Conservation (phyloP, 2,888 invertebrate species). For the Temnothorax unifasciatus region DNA sequence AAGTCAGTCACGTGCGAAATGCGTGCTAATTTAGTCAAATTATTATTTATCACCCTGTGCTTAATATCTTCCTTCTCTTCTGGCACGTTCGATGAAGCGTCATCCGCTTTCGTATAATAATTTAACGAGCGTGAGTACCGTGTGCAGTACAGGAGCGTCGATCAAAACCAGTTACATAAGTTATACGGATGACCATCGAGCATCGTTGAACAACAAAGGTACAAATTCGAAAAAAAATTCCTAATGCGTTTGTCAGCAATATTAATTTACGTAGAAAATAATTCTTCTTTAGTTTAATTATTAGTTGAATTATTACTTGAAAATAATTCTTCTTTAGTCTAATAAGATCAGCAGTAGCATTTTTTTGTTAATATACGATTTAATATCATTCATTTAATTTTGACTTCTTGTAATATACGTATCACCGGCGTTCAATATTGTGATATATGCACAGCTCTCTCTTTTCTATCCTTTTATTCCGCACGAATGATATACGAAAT, state of each 20-base stretch:
- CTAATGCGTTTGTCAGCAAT: neutral
- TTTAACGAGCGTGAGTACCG: slow-evolving; percentile 48
- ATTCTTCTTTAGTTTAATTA: neutral
- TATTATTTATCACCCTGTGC: slow-evolving; percentile 17
- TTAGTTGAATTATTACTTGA: neutral
- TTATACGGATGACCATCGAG: slow-evolving; percentile 4
- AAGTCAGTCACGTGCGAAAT: neutral
- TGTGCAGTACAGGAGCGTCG: slow-evolving; percentile 3
- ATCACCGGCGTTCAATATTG: neutral
- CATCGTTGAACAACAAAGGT: neutral
- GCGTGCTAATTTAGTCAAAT: slow-evolving; percentile 35
- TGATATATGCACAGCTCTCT: neutral
- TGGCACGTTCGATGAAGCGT: slow-evolving; percentile 69
- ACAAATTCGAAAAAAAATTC: slow-evolving; percentile 14
- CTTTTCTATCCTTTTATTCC: neutral
- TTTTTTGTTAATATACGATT: neutral
- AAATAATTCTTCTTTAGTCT: neutral
- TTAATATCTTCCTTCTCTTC: slow-evolving; percentile 39
- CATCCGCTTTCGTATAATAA: slow-evolving; percentile 61
- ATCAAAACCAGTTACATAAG: slow-evolving; percentile 35
- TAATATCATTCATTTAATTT: slow-evolving; percentile 2
- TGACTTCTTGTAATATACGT: neutral
- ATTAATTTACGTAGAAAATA: slow-evolving; percentile 10
- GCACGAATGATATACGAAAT: neutral
- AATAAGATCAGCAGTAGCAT: neutral